Evolutionary conservation across 2,888 invertebrate species (phyloP), one percentile per base, ranked within the genome.

Genomic region (Pecten maximus): DNA sequence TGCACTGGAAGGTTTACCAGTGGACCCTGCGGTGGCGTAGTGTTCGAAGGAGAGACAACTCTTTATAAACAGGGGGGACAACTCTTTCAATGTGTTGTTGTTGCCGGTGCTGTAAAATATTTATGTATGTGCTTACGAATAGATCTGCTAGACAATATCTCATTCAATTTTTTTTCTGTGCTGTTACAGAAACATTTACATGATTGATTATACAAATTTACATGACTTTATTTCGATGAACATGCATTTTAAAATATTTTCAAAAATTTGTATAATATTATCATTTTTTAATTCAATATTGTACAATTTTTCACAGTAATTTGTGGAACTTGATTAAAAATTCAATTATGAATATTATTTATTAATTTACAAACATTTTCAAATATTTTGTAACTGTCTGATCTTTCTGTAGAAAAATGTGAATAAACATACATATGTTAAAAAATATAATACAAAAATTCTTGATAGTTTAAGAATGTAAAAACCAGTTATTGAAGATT

Each of bases 71-170:
- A 74, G 74, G 28, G 74, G 35, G n/a, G 74, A 74, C 35, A 74
- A 74, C 74, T 74, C 74, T 35, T 15, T 35, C 35, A 28, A 28
- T 74, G 4, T 1, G 28, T 74, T 28, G 6, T 44, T 44, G 35
- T 74, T 74, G 74, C 74, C 74, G 74, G 74, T 74, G 74, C 74
- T 74, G 74, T 74, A 54, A 23, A 54, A 54, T 54, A 54, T 54
- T 0, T 74, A 74, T 74, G 74, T 74, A 74, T 35, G 74, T 74
- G 74, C 74, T 74, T 74, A 74, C 35, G 1, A 54, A 2, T 54
- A n/a, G 74, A 74, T 74, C 74, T 74, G 74, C 28, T 74, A 74
- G 23, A 74, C 28, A 35, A 6, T 44, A 35, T 28, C 8, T 28
- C 23, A 35, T 35, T 74, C 6, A 10, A 10, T 35, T 74, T 60